A percentile compares a stretch with the other conserved stretches of the same genome.
phyloP scores from a whole-genome alignment of 2,797 vertebrate species.

The Urocyon cinereoargenteus region DNA sequence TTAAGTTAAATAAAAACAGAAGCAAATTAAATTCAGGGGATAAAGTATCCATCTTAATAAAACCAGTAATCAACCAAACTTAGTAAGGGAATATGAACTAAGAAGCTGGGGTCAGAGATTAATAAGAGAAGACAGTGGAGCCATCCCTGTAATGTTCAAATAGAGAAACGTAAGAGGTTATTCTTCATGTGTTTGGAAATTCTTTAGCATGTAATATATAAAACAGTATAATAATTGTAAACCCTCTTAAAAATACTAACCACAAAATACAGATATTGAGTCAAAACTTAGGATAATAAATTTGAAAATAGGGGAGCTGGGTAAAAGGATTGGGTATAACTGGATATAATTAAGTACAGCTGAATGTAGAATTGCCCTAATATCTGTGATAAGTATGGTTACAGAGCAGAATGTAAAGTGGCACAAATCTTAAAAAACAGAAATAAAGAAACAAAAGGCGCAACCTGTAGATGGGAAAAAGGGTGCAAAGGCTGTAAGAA shows the following conservation, averaged over 20 bases:
- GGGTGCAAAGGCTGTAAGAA: not conserved
- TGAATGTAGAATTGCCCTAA: not conserved
- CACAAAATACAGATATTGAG: not conserved
- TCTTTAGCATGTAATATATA: not conserved
- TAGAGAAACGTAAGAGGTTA: not conserved
- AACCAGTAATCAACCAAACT: not conserved
- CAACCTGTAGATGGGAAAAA: not conserved
- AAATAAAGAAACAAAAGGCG: not conserved
- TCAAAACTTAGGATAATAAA: not conserved
- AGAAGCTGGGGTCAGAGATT: not conserved
- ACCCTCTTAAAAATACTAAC: not conserved
- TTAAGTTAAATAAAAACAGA: not conserved
- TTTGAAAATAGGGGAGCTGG: not conserved
- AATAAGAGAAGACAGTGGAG: not conserved
- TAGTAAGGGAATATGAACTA: not conserved
- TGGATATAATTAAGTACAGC: not conserved
- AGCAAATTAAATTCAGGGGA: not conserved
- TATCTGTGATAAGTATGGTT: not conserved
- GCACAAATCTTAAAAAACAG: not conserved
- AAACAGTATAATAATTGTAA: not conserved
- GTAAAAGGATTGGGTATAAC: not conserved
- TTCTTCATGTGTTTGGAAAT: not conserved
- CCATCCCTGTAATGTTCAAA: not conserved
- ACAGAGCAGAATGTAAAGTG: not conserved
- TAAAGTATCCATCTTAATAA: not conserved